These are phyloP conservation scores for Lithobates sylvaticus DNA, from an alignment of 2,797 vertebrate species.

Conservation along the genomic window DNA sequence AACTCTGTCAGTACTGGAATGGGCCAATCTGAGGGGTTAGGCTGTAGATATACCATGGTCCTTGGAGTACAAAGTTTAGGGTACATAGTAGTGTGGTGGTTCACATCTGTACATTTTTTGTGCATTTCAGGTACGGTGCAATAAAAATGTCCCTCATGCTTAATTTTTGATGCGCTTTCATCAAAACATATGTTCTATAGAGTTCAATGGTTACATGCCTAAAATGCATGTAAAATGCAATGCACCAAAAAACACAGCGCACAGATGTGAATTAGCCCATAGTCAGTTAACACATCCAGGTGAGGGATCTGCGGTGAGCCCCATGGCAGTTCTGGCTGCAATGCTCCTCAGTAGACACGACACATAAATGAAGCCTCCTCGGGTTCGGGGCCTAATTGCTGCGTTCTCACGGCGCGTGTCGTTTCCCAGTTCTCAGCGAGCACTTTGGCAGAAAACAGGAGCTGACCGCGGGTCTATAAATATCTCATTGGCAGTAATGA, in stretches of 20 bases:
- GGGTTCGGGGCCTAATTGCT: constrained; percentile 6
- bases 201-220: too few relatives aligned
- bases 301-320: too few relatives aligned
- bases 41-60: background rate
- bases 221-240: too few relatives aligned
- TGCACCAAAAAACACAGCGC: too few relatives aligned
- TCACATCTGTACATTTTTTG: too few relatives aligned
- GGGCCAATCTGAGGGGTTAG: background rate
- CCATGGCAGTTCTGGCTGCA: background rate
- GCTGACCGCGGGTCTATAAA: constrained; percentile 25
- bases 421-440: background rate
- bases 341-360: background rate
- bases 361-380: constrained; percentile 1
- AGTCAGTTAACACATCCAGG: background rate
- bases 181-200: too few relatives aligned
- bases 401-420: background rate
- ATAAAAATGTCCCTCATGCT: too few relatives aligned
- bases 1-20: background rate
- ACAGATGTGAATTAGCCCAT: too few relatives aligned
- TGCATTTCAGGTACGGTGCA: too few relatives aligned
- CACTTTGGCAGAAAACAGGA: background rate
- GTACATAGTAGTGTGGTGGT: too few relatives aligned
- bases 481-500: constrained; percentile 7
- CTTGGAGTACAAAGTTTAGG: background rate
- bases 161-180: too few relatives aligned